Conservation (phyloP, 2,113 vertebrate genomes). For the sheep (Ovis aries) region ARS-UI_Ramb_v3.0 NC_056060.1:60824501-60825000, state of each 20-base stretch:
- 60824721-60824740: not conserved
- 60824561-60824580: too few relatives aligned
- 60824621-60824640: not conserved
- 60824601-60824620: too few relatives aligned
- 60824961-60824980: not conserved
- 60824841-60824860: not conserved
- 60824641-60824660: not conserved
- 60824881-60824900: not conserved
- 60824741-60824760: not conserved
- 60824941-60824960: not conserved
- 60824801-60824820: not conserved
- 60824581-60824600: not conserved
- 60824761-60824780: not conserved
- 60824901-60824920: not conserved
- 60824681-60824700: rapidly evolving
- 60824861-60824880: not conserved
- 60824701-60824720: not conserved
- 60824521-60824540: not conserved
- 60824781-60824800: not conserved
- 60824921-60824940: not conserved
- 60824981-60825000: not conserved
- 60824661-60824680: not conserved
- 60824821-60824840: not conserved
- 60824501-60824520: not conserved
- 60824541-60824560: not conserved